These are phyloP conservation scores for Strongylocentrotus purpuratus DNA, from an alignment of 35 echinoderm and acorn worm species.

Conservation along the genomic window DNA sequence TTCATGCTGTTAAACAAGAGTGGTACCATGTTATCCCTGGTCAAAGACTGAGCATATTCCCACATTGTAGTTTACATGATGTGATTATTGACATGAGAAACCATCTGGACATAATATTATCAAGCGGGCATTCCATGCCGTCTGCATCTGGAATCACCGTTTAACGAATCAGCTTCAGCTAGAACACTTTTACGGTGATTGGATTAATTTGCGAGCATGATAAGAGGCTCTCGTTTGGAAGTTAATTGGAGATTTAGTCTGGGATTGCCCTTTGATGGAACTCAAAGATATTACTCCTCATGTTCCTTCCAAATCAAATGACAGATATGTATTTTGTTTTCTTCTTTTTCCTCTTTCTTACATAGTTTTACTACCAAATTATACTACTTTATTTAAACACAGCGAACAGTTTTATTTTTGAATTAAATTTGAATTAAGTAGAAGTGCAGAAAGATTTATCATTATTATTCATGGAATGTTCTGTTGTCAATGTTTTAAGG, in stretches of 20 bases:
- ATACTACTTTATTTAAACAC: too few relatives aligned
- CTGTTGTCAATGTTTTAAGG: too few relatives aligned
- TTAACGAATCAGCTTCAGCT: background rate
- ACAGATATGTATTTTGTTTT: background rate
- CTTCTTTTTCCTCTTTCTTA: background rate
- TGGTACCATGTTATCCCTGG: too few relatives aligned
- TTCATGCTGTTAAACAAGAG: too few relatives aligned
- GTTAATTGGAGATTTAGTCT: background rate
- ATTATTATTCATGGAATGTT: too few relatives aligned
- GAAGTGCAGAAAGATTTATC: too few relatives aligned
- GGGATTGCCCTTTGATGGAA: background rate
- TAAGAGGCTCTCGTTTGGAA: background rate
- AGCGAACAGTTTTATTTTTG: too few relatives aligned
- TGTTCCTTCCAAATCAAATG: background rate
- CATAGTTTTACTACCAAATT: too few relatives aligned
- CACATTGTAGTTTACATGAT: background rate
- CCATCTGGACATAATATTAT: background rate
- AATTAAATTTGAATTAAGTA: too few relatives aligned
- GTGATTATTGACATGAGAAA: background rate
- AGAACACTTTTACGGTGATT: background rate
- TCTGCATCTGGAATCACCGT: background rate
- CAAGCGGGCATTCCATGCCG: background rate
- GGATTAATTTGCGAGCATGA: background rate
- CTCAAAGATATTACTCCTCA: background rate
- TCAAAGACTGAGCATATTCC: background rate